phyloP scores from a whole-genome alignment of 2,888 invertebrate genomes.

The Auanema freiburgensis region DNA sequence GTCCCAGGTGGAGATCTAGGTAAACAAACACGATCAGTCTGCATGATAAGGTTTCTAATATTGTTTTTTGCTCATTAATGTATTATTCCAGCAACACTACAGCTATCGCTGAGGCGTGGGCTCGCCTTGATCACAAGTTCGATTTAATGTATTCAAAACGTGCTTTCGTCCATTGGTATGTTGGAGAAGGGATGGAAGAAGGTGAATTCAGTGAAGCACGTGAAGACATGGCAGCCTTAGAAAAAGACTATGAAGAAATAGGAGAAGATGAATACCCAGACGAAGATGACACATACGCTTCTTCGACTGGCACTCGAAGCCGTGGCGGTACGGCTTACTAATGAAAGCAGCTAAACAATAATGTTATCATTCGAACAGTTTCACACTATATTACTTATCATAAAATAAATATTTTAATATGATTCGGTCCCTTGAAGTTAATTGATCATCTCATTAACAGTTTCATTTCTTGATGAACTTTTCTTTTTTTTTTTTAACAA shows the following conservation, averaged over 20 bases:
- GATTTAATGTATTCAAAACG: conserved; percentile 52
- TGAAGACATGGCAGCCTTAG: conserved; percentile 54
- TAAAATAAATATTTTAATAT: too few species aligned
- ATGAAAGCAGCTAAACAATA: neutral
- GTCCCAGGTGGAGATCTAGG: conserved; percentile 88
- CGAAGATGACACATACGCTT: conserved; percentile 17
- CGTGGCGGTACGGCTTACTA: neutral
- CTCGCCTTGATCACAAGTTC: conserved; percentile 76
- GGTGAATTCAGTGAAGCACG: conserved; percentile 62
- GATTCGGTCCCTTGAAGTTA: too few species aligned
- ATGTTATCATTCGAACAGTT: too few species aligned
- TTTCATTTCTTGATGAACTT: too few species aligned
- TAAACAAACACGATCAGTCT: conserved; percentile 51
- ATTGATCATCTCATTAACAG: too few species aligned
- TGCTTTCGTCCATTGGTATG: conserved; percentile 48
- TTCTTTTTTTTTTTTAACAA: too few species aligned
- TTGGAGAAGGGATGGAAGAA: conserved; percentile 59
- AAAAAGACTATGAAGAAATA: conserved; percentile 50
- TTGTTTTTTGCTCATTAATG: conserved; percentile 7
- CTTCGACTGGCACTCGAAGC: neutral
- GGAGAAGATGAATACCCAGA: conserved; percentile 44
- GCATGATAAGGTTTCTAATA: conserved; percentile 35
- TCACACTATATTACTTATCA: too few species aligned
- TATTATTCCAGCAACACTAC: conserved; percentile 75
- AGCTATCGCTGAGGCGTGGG: conserved; percentile 82